Evolutionary conservation across 2,888 invertebrate species (phyloP), one percentile per base, ranked within the genome.

Genomic region (Hyalella azteca): DNA sequence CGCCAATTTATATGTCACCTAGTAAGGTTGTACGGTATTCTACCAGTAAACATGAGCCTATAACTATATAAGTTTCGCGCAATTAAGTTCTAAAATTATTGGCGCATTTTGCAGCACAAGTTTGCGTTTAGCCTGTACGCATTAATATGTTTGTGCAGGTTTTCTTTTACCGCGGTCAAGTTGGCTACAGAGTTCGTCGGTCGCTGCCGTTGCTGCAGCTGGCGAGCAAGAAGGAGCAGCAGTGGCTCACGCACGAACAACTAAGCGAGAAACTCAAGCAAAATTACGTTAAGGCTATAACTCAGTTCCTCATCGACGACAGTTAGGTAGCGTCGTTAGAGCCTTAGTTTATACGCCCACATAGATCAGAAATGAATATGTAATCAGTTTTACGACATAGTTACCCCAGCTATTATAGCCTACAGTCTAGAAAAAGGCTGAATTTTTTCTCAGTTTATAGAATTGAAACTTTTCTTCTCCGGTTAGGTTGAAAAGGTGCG

Each of bases 181-280:
- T 81, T n/a, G 41, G 60, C 40, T 15, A 78, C 78, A 26, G 19
- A 39, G 15, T 49, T 32, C 7, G 54, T 59, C n/a, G 73, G 9
- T 22, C 75, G 15, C 75, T 75, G 9, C 75, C 75, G 3, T 15
- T 45, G 13, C 75, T 75, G 26, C 41, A 45, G 40, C 26, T 22
- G 40, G 75, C 75, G 19, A 9, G 22, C 75, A 75, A n/a, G 22
- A 45, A 41, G 40, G 79, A 78, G 9, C 77, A 82, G 32, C 79
- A 79, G 60, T 83, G 83, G 83, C 78, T 83, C 48, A 77, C 83
- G 26, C 83, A 81, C 1, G 76, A 81, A 29, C 73, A 83, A 39
- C 45, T 83, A 32, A 50, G 78, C 26, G 59, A 50, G 29, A 83
- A 66, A 48, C 50, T 83, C 22, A 76, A 78, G 39, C 76, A 79